These are phyloP conservation scores for Nezara viridula DNA, from an alignment of 2,888 invertebrate species.

Conservation along the genomic window DNA sequence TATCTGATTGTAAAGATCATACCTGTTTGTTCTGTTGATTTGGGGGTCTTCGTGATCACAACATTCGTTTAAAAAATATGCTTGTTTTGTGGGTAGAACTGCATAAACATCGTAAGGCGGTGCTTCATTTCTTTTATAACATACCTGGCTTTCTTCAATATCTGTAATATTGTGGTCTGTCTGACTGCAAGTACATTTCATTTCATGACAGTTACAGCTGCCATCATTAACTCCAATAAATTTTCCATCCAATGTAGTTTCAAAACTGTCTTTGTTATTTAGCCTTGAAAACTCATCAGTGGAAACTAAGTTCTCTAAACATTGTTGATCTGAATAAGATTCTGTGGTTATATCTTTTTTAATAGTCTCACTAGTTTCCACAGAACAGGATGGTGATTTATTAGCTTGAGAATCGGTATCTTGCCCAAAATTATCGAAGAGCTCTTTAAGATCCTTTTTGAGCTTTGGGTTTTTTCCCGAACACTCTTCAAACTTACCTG, in stretches of 20 bases:
- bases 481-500: neutral
- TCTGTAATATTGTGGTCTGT: conserved; percentile 33
- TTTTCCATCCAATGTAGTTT: conserved; percentile 31
- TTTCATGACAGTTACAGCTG: conserved; percentile 12
- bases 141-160: neutral
- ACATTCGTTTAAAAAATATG: neutral
- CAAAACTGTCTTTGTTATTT: conserved; percentile 15
- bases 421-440: conserved; percentile 43
- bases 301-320: neutral
- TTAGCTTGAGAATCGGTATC: conserved; percentile 1
- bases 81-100: neutral
- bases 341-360: conserved; percentile 5
- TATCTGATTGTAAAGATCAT: neutral
- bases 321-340: conserved; percentile 32
- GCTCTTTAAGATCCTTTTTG: conserved; percentile 41
- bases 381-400: neutral
- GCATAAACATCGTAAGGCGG: neutral
- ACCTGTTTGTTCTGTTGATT: conserved; percentile 18
- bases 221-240: neutral
- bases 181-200: conserved; percentile 33
- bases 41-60: neutral
- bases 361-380: neutral
- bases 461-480: conserved; percentile 31
- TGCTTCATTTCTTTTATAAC: neutral
- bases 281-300: conserved; percentile 17